phyloP scores from a whole-genome alignment of 2,113 vertebrate genomes.

The Chauna torquata region DNA sequence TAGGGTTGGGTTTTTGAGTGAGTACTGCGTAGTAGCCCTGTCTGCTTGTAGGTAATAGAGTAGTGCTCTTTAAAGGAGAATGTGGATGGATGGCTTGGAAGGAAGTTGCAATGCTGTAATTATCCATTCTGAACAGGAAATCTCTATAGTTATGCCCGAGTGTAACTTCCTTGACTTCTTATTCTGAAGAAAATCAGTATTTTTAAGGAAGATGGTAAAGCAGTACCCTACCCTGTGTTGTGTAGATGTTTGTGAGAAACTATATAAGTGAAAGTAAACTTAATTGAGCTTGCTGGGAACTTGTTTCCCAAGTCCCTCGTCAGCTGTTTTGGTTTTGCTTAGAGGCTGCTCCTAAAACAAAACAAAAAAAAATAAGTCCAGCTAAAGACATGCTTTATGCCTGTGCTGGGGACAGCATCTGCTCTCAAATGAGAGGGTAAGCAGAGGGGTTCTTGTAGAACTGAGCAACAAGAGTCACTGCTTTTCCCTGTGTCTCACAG shows the following conservation, averaged over 20 bases:
- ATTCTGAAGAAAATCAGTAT: background rate
- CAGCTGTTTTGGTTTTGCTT: background rate
- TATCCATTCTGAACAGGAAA: constrained; percentile 47
- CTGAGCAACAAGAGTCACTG: background rate
- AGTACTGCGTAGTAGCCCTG: background rate
- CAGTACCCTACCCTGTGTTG: background rate
- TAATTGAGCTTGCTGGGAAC: background rate
- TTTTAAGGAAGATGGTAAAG: background rate
- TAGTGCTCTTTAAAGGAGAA: constrained; percentile 33
- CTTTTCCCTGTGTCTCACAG: background rate
- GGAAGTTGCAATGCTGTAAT: constrained; percentile 53
- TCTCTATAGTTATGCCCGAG: background rate
- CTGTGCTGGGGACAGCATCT: background rate
- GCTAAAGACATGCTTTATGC: background rate
- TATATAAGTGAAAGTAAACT: background rate
- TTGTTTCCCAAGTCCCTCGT: background rate
- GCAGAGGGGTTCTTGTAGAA: background rate
- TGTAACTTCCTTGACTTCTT: constrained; percentile 38
- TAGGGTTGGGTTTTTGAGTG: background rate
- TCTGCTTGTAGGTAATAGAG: background rate
- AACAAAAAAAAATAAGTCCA: background rate
- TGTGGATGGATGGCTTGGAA: constrained; percentile 55
- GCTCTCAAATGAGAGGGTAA: background rate
- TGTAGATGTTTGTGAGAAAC: background rate
- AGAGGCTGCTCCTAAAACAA: background rate